Evolutionary conservation across 2,888 invertebrate species (phyloP).

Genomic region (Chrysomela aeneicollis): DNA sequence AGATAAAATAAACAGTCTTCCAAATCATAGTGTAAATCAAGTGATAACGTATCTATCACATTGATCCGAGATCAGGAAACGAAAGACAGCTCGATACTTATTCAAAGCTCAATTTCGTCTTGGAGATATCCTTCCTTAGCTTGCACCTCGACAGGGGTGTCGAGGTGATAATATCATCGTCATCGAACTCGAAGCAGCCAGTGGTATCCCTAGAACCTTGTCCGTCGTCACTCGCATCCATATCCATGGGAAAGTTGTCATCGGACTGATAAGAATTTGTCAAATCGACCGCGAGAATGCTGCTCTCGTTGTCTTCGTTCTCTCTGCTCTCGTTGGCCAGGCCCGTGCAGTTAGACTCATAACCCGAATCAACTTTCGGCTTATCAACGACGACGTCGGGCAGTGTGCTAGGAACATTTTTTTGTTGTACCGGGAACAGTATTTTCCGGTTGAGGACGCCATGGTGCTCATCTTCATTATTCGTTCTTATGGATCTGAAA

Average conservation of each 20-base stretch:
- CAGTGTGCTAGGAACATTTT: not conserved
- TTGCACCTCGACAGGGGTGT: conserved; percentile 33
- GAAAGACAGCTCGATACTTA: conserved; percentile 15
- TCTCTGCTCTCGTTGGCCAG: too few relatives aligned
- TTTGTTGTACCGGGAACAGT: not conserved
- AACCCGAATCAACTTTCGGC: not conserved
- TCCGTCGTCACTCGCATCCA: conserved; percentile 12
- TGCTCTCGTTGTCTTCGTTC: conserved; percentile 20
- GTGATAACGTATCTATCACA: conserved; percentile 24
- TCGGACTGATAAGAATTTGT: conserved; percentile 19
- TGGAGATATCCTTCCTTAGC: conserved; percentile 29
- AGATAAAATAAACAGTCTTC: conserved; percentile 26
- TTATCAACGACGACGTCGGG: conserved; percentile 4
- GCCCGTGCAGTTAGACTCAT: conserved; percentile 6
- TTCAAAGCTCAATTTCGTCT: conserved; percentile 34
- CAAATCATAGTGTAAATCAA: conserved; percentile 26
- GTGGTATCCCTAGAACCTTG: conserved; percentile 6
- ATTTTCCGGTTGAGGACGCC: not conserved
- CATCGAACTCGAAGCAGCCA: conserved; percentile 4
- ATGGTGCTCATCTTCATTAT: not conserved
- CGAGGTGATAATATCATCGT: conserved; percentile 32
- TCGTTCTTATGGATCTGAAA: not conserved
- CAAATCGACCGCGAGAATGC: conserved; percentile 24
- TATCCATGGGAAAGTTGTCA: conserved; percentile 20
- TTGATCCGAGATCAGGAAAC: conserved; percentile 26